These are phyloP conservation scores for Tautogolabrus adspersus DNA, from an alignment of 2,113 vertebrate genomes.

Conservation along the genomic window DNA sequence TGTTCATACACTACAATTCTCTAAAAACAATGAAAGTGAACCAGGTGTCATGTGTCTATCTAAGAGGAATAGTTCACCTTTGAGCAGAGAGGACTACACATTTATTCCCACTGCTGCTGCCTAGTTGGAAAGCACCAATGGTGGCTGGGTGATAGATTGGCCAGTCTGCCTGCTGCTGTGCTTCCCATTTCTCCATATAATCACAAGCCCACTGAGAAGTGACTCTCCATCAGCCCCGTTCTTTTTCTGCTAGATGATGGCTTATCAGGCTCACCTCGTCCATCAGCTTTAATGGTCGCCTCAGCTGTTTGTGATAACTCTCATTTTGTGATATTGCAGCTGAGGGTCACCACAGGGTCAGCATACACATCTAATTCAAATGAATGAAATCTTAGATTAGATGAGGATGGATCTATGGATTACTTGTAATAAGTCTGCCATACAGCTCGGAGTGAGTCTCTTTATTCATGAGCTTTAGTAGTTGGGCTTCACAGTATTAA, in stretches of 20 bases:
- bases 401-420: constrained; percentile 32
- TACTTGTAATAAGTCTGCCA: constrained; percentile 40
- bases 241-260: constrained; percentile 61
- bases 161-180: constrained; percentile 49
- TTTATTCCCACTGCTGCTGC: constrained; percentile 52
- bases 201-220: constrained; percentile 67
- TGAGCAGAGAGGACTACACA: constrained; percentile 14
- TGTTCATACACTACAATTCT: neutral
- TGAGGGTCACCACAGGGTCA: constrained; percentile 53
- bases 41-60: constrained; percentile 12
- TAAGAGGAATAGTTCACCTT: constrained; percentile 44
- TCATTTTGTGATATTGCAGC: constrained; percentile 60
- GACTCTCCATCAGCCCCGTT: constrained; percentile 69
- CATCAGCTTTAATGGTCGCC: constrained; percentile 66
- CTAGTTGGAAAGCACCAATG: constrained; percentile 48
- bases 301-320: constrained; percentile 61
- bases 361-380: constrained; percentile 31
- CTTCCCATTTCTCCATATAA: constrained; percentile 72
- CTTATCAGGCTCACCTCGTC: constrained; percentile 53
- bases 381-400: constrained; percentile 52
- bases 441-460: constrained; percentile 8
- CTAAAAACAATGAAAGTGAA: constrained; percentile 15
- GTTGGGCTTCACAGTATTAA: constrained; percentile 25
- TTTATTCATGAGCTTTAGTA: constrained; percentile 31
- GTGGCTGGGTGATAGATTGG: constrained; percentile 65